These are phyloP conservation scores for Coremacera marginata DNA, from an alignment of 2,888 invertebrate genomes.

Conservation along the genomic window DNA sequence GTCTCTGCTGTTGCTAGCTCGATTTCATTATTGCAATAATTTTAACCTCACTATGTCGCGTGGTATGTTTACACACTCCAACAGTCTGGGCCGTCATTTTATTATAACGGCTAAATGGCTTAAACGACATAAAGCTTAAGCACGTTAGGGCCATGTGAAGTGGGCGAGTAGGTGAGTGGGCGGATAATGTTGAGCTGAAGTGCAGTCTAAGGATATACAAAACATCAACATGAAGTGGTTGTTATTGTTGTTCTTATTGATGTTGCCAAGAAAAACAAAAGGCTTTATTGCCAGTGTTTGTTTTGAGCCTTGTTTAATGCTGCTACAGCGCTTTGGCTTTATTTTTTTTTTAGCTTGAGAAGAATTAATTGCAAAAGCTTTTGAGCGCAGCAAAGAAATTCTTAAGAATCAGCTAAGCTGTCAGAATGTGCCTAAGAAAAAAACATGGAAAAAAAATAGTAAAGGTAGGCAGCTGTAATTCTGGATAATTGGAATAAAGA, in stretches of 20 bases:
- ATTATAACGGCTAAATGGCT: slow-evolving; percentile 2
- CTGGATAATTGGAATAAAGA: slow-evolving; percentile 65
- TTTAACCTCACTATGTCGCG: not conserved
- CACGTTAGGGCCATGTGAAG: not conserved
- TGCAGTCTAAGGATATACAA: too few species aligned
- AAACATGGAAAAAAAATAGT: too few species aligned
- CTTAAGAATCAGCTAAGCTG: not conserved
- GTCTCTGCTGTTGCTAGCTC: not conserved
- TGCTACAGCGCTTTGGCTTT: not conserved
- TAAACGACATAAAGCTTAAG: slow-evolving; percentile 23
- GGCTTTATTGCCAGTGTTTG: too few species aligned
- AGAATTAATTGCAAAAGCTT: slow-evolving; percentile 5
- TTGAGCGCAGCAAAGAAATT: not conserved
- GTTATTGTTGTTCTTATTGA: not conserved
- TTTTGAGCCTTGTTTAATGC: not conserved
- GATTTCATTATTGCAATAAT: slow-evolving; percentile 15
- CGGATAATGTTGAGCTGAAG: not conserved
- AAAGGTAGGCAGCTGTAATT: slow-evolving; percentile 61
- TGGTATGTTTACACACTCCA: not conserved
- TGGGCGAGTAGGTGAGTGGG: not conserved
- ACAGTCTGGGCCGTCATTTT: not conserved
- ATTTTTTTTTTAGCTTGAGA: not conserved
- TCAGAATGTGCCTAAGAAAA: not conserved
- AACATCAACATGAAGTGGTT: too few species aligned
- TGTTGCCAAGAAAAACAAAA: not conserved